Base-by-base conservation (phyloP, 2,113 vertebrate species). In the Merops nubicus region DNA sequence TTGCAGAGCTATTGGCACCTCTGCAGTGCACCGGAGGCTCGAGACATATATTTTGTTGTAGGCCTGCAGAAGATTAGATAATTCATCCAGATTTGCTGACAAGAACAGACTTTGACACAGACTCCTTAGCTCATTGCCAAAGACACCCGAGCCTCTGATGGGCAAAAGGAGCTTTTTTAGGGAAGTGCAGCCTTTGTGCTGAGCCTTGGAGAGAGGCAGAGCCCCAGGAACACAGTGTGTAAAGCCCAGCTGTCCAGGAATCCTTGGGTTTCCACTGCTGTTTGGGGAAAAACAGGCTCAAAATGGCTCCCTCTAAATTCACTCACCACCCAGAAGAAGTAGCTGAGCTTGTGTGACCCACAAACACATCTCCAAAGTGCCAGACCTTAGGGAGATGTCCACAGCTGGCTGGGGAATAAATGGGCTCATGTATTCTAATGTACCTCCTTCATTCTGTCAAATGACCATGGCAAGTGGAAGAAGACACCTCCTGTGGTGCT, bases 171-270 rank as follows among this genome's bases (percentile, higher is more conserved):
- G 42, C 1, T 0, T 48, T 50, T 63, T 51, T 31, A 77, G 59
- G 45, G 77, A 80, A 70, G 31, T 2, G 14, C 29, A 57, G 64
- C 38, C 47, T 38, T 43, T 69, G 43, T 11, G 22, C 29, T 28
- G 74, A 31, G 69, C n/a, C 60, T 5, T 19, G 62, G 42, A 25
- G 65, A 78, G 64, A 45, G 43, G 43, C 28, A 56, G 23, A 73
- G 62, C 7, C 28, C 36, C 12, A 7, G 48, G 57, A 65, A 48
- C 54, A 51, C 9, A 3, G 11, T 0, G 1, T 14, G 9, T 51
- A 29, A 82, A 73, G 25, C 33, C 57, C 57, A 57, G 47, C 6
- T 3, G 1, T 26, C 2, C 15, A 53, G 51, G 54, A 74, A 19
- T 83, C 86, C 29, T 14, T 14, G 26, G 11, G 20, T 80, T 94